Base-by-base conservation (phyloP, 2,888 invertebrate species). In the Mongoloraphidia duomilia region DNA sequence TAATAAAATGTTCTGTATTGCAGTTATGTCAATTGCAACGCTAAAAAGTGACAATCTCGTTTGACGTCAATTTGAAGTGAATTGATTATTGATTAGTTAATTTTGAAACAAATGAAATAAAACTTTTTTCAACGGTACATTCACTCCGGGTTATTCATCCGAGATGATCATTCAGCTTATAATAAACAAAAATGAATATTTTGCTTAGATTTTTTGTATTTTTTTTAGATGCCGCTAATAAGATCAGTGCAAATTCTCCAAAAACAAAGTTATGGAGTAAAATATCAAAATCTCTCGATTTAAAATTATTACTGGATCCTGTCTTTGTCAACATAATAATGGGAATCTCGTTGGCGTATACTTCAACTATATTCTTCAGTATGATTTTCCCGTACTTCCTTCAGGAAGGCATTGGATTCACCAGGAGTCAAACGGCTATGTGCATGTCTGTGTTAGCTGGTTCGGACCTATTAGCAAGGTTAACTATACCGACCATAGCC, bases 401-500 rank as follows among this genome's bases (percentile, higher is more conserved):
- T 36, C 75, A 77, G 68, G 75, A 74, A 66, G 52, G 49, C 50
- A 55, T 64, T 11, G 60, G 62, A 12, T 60, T 76, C 10, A 63
- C 65, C 8, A 65, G 69, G 48, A 64, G 72, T 44, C 68, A 80
- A 55, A 78, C 81, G 3, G 82, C 84, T 2, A 66, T 68, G 40
- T 82, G 82, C 54, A 80, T 84, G 80, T 82, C 83, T n/a, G 71
- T 76, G 1, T 72, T 82, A 47, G 82, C 84, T 2, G 69, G 72
- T 4, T 76, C 81, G 12, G 84, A 84, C 59, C 79, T 83, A 42
- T 58, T 72, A 0, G 80, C 80, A n/a, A 73, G 84, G 44, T 65
- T 84, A 36, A 68, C 76, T 2, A 63, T 83, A 50, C 82, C 83
- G 6, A 69, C 74, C 50, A 10, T 47, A 1, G 34, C 47, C 26